Conservation (phyloP, 1,140 invertebrate genomes). For the Leguminivora glycinivorella region DNA sequence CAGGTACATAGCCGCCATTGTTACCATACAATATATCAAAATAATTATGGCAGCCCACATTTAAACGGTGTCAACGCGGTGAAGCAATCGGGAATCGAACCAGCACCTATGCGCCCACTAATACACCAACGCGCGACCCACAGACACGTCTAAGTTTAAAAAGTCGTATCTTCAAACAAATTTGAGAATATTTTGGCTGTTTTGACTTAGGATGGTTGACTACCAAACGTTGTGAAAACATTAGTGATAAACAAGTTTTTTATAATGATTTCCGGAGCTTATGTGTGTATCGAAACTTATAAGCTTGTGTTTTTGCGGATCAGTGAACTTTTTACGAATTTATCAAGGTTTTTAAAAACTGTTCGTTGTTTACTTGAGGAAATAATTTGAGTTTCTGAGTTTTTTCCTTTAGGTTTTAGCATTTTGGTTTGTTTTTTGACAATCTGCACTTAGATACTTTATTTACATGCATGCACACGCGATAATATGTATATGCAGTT, state of each 20-base stretch:
- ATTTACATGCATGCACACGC: too few relatives aligned
- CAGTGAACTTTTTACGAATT: not conserved
- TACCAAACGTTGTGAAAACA: not conserved
- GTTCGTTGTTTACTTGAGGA: too few relatives aligned
- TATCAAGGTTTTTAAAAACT: not conserved
- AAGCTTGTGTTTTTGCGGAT: not conserved
- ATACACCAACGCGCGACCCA: not conserved
- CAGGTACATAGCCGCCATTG: not conserved
- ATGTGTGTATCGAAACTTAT: not conserved
- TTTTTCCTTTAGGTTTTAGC: too few relatives aligned
- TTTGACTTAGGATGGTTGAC: not conserved
- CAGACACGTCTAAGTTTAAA: not conserved
- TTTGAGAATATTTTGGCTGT: not conserved
- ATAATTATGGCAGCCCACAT: slow-evolving; percentile 10
- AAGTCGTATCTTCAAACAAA: not conserved
- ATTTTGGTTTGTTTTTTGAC: too few relatives aligned
- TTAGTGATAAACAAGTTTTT: slow-evolving; percentile 3
- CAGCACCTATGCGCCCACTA: not conserved
- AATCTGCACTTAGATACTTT: too few relatives aligned
- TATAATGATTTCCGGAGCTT: not conserved
- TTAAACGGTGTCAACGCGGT: slow-evolving; percentile 11
- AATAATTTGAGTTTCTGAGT: too few relatives aligned
- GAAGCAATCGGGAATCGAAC: slow-evolving; percentile 11
- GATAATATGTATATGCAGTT: too few relatives aligned
- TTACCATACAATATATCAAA: slow-evolving; percentile 9